A percentile compares a stretch with the other conserved stretches of the same genome.
phyloP scores from a whole-genome alignment of 2,888 invertebrate species.

The Acronicta aceris region DNA sequence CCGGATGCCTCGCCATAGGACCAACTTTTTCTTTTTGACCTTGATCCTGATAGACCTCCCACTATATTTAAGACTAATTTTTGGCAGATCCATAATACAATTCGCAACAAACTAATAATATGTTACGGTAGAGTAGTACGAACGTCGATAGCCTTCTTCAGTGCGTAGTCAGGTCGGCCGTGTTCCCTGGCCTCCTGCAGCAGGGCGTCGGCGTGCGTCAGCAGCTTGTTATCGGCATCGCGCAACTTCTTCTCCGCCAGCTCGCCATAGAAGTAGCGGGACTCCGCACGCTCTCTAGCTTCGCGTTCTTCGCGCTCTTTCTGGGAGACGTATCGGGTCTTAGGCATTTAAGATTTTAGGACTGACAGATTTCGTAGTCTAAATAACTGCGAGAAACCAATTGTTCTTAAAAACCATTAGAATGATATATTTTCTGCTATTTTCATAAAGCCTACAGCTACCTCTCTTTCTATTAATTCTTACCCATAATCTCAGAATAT shows the following conservation, averaged over 20 bases:
- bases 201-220: conserved; percentile 84
- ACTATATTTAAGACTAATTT: too few species aligned
- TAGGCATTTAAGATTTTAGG: too few species aligned
- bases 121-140: conserved; percentile 27
- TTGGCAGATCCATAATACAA: too few species aligned
- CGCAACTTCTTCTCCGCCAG: conserved; percentile 75
- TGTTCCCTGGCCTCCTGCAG: conserved; percentile 77
- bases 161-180: conserved; percentile 78
- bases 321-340: conserved; percentile 52
- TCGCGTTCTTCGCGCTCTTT: conserved; percentile 78
- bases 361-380: too few species aligned
- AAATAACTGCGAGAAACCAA: too few species aligned
- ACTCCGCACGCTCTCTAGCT: conserved; percentile 69
- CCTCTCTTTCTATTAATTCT: conserved; percentile 29
- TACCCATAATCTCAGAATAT: conserved; percentile 85
- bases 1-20: too few species aligned
- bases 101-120: too few species aligned
- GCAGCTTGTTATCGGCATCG: conserved; percentile 84
- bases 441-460: too few species aligned
- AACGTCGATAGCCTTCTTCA: conserved; percentile 82
- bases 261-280: conserved; percentile 80
- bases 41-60: too few species aligned
- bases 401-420: too few species aligned
- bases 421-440: too few species aligned
- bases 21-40: too few species aligned